Percentiles rank a stretch among this genome's conserved stretches.
Evolutionary conservation across 2,797 vertebrate genomes (phyloP).

Genomic region (Amazonetta brasiliensis): DNA sequence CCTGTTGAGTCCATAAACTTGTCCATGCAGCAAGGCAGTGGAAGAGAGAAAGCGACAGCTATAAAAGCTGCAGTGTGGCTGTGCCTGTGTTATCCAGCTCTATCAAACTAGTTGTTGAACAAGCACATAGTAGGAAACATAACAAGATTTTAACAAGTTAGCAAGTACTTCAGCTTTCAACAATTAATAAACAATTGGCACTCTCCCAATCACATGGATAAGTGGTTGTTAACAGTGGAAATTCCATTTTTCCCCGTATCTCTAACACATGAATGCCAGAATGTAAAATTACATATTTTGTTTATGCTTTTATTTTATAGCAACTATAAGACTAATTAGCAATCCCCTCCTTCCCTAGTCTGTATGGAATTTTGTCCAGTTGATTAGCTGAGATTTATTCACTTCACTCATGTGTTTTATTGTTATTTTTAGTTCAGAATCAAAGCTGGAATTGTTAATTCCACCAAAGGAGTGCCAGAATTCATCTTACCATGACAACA

Average conservation of each 20-base stretch:
- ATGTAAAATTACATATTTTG: background rate
- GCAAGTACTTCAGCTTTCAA: background rate
- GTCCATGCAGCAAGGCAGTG: background rate
- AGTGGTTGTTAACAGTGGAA: background rate
- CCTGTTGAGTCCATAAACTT: background rate
- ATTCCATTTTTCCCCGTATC: background rate
- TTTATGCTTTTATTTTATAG: background rate
- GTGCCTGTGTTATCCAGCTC: background rate
- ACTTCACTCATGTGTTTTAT: background rate
- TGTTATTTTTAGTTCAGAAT: constrained; percentile 7
- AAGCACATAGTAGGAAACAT: background rate
- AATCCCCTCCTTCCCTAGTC: background rate
- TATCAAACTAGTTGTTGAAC: background rate
- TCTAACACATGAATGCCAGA: background rate
- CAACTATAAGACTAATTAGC: background rate
- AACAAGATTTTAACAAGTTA: background rate
- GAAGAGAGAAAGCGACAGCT: background rate
- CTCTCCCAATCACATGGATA: background rate
- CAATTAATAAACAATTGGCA: background rate
- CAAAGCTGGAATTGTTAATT: constrained; percentile 12
- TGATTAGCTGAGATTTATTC: constrained; percentile 1
- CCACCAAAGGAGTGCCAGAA: background rate
- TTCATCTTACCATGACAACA: constrained; percentile 17
- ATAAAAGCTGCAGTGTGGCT: background rate
- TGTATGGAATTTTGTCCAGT: background rate